These are phyloP conservation scores for Polypedilum vanderplanki DNA, from an alignment of 1,140 invertebrate genomes.

Conservation along the genomic window DNA sequence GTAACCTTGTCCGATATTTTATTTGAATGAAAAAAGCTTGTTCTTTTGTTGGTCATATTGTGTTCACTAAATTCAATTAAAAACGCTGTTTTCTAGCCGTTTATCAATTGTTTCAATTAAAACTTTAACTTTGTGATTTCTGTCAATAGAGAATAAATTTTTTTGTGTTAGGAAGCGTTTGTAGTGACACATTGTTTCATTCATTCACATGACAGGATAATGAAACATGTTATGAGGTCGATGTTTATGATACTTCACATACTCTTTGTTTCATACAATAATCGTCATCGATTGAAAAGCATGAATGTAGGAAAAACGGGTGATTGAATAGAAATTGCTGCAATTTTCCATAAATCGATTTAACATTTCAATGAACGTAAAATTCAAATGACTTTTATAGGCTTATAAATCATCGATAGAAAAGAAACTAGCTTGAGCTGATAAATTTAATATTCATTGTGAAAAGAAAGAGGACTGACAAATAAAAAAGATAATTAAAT, in stretches of 20 bases:
- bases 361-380: slow-evolving; percentile 5
- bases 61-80: too few relatives aligned
- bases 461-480: neutral
- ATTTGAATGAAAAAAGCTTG: too few relatives aligned
- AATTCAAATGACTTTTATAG: neutral
- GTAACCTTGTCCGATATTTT: too few relatives aligned
- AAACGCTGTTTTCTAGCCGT: too few relatives aligned
- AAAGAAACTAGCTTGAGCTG: neutral
- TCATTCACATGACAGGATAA: slow-evolving; percentile 16
- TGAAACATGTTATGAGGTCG: neutral
- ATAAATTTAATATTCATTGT: neutral
- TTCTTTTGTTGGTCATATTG: too few relatives aligned
- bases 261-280: neutral
- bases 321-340: neutral
- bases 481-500: neutral
- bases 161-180: neutral
- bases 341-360: neutral
- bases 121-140: too few relatives aligned
- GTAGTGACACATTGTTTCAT: neutral
- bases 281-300: neutral
- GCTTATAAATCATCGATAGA: neutral
- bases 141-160: too few relatives aligned
- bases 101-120: too few relatives aligned
- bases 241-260: neutral
- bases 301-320: neutral